A percentile compares a stretch with the other conserved stretches of the same genome.
Evolutionary conservation across 35 echinoderm and acorn worm genomes (phyloP).

Genomic region (Hemicentrotus pulcherrimus): DNA sequence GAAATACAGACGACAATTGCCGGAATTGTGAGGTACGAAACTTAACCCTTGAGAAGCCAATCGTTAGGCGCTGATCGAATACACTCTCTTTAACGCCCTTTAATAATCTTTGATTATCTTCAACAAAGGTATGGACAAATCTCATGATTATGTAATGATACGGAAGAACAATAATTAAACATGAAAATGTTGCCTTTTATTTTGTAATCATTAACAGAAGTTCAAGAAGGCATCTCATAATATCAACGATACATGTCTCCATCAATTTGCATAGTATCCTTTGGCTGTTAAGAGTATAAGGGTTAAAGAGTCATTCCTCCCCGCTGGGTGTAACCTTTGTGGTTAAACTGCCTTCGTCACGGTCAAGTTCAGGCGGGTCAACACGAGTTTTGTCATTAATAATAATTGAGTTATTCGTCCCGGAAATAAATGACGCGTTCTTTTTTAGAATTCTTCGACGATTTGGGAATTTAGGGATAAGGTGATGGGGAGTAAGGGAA

Average conservation of each 20-base stretch:
- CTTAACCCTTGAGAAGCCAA: too few species aligned
- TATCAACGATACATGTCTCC: background rate
- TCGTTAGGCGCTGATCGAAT: too few species aligned
- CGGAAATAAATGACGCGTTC: background rate
- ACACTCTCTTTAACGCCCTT: too few species aligned
- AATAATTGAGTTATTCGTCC: background rate
- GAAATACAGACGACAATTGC: too few species aligned
- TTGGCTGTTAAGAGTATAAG: background rate
- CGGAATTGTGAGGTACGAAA: too few species aligned
- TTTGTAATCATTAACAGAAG: too few species aligned
- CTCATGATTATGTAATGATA: too few species aligned
- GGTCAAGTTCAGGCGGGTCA: background rate
- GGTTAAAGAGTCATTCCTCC: background rate
- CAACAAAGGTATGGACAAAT: too few species aligned
- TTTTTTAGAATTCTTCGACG: background rate
- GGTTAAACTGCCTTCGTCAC: background rate
- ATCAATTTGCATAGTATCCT: too few species aligned
- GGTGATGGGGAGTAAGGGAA: background rate
- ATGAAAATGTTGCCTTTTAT: too few species aligned
- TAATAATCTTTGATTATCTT: too few species aligned
- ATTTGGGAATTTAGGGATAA: background rate
- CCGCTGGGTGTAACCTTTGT: constrained; percentile 9
- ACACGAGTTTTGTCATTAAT: background rate
- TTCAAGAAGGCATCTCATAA: background rate
- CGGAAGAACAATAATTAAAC: too few species aligned